phyloP scores from a whole-genome alignment of 2,888 invertebrate species.

The Acronicta psi region DNA sequence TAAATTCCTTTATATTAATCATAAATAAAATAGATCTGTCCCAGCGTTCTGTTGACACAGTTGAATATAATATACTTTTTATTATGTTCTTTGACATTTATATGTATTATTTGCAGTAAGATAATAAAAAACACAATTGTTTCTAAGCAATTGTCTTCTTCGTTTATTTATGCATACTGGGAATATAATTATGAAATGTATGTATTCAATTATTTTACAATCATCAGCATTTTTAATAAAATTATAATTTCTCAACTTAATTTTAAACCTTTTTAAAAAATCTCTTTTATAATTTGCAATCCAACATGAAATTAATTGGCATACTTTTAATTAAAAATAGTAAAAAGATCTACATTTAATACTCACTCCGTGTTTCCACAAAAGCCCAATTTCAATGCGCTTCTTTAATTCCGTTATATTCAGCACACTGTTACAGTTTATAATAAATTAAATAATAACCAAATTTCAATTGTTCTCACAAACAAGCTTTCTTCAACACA shows the following conservation, averaged over 20 bases:
- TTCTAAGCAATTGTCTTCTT: slow-evolving; percentile 10
- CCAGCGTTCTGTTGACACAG: slow-evolving; percentile 2
- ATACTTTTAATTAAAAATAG: not conserved
- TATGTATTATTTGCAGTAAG: slow-evolving; percentile 14
- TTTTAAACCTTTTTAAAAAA: too few relatives aligned
- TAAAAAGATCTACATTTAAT: slow-evolving; percentile 20
- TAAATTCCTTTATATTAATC: slow-evolving; percentile 6
- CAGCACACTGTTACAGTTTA: slow-evolving; percentile 27
- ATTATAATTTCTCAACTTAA: too few relatives aligned
- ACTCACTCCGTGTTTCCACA: slow-evolving; percentile 64
- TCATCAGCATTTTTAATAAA: too few relatives aligned
- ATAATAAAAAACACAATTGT: slow-evolving; percentile 1
- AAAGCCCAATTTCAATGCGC: slow-evolving; percentile 55
- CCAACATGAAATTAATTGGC: too few relatives aligned
- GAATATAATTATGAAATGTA: not conserved
- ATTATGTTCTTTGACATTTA: slow-evolving; percentile 14
- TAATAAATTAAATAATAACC: slow-evolving; percentile 6
- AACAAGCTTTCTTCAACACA: slow-evolving; percentile 48
- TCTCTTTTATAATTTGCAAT: not conserved
- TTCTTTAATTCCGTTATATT: slow-evolving; percentile 33
- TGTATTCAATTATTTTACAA: not conserved
- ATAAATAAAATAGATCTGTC: not conserved
- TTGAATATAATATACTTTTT: slow-evolving; percentile 9
- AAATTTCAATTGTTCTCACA: slow-evolving; percentile 27
- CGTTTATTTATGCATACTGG: slow-evolving; percentile 1